These are phyloP conservation scores for Liopterus haemorrhoidalis DNA, from an alignment of 2,888 invertebrate species.

Conservation along the genomic window DNA sequence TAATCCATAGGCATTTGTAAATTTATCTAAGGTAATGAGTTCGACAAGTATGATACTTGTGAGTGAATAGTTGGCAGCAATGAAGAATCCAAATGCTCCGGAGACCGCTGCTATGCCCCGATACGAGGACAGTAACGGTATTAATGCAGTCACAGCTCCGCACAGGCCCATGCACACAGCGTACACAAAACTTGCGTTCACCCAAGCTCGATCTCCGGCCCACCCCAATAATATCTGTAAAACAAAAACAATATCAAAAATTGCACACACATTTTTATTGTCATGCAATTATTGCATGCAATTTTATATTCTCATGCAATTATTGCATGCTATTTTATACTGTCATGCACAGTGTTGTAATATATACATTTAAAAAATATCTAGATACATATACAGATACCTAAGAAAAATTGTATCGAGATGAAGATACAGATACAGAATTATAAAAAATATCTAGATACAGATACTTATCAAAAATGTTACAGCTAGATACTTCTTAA, in stretches of 20 bases:
- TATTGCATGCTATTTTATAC: neutral
- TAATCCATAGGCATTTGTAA: constrained; percentile 87
- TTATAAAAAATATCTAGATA: too few relatives aligned
- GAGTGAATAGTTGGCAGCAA: constrained; percentile 87
- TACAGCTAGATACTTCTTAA: too few relatives aligned
- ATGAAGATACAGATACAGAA: too few relatives aligned
- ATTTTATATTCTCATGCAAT: neutral
- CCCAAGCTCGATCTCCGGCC: constrained; percentile 76
- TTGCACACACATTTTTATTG: constrained; percentile 6
- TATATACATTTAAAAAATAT: too few relatives aligned
- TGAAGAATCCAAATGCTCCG: constrained; percentile 82
- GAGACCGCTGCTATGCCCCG: constrained; percentile 56
- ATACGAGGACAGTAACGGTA: constrained; percentile 61
- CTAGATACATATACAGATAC: too few relatives aligned
- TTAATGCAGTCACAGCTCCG: constrained; percentile 59
- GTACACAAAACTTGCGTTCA: constrained; percentile 73
- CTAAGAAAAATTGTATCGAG: too few relatives aligned
- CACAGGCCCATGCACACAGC: constrained; percentile 72
- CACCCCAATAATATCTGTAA: constrained; percentile 76
- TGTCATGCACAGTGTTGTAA: too few relatives aligned
- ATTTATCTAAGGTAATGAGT: constrained; percentile 80
- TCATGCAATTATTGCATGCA: constrained; percentile 3
- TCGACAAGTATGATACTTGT: constrained; percentile 87
- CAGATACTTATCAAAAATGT: too few relatives aligned
- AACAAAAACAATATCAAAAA: constrained; percentile 22